Percentiles rank a stretch among this genome's conserved stretches.
phyloP scores from a whole-genome alignment of 2,888 invertebrate species.

The Saturnia japonica region DNA sequence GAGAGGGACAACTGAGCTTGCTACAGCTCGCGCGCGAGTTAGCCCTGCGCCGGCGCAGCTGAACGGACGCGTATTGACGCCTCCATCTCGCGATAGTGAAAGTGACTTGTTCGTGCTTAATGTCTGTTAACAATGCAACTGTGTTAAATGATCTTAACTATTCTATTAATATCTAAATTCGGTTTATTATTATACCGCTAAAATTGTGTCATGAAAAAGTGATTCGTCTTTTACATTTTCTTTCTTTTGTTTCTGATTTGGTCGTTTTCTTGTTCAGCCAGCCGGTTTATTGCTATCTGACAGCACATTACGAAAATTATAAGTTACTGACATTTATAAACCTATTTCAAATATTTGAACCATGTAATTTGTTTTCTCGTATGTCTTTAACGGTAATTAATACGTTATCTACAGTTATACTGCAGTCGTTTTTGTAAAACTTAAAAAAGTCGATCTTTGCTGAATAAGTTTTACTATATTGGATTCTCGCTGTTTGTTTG shows the following conservation, averaged over 20 bases:
- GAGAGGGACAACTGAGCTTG: conserved; percentile 53
- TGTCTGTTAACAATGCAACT: conserved; percentile 20
- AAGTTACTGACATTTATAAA: conserved; percentile 25
- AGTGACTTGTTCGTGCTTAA: conserved; percentile 40
- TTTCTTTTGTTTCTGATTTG: conserved; percentile 39
- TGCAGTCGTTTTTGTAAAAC: conserved; percentile 55
- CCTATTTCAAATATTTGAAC: neutral
- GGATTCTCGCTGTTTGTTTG: neutral
- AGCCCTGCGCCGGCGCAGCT: conserved; percentile 69
- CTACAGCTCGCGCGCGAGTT: conserved; percentile 55
- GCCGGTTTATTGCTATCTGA: conserved; percentile 39
- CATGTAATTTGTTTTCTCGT: conserved; percentile 50
- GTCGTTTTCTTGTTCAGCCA: conserved; percentile 35
- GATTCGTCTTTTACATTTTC: conserved; percentile 24
- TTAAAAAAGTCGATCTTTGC: conserved; percentile 38
- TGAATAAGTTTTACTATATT: conserved; percentile 5
- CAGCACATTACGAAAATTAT: conserved; percentile 35
- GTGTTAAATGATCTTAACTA: conserved; percentile 27
- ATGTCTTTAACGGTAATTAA: conserved; percentile 51
- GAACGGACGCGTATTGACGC: conserved; percentile 55
- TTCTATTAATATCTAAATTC: conserved; percentile 26
- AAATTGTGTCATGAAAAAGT: conserved; percentile 20
- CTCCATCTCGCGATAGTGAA: conserved; percentile 61
- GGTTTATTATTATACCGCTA: conserved; percentile 30
- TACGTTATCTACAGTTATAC: conserved; percentile 62